Conservation (phyloP, 2,888 invertebrate species). For the Venusia cambrica region DNA sequence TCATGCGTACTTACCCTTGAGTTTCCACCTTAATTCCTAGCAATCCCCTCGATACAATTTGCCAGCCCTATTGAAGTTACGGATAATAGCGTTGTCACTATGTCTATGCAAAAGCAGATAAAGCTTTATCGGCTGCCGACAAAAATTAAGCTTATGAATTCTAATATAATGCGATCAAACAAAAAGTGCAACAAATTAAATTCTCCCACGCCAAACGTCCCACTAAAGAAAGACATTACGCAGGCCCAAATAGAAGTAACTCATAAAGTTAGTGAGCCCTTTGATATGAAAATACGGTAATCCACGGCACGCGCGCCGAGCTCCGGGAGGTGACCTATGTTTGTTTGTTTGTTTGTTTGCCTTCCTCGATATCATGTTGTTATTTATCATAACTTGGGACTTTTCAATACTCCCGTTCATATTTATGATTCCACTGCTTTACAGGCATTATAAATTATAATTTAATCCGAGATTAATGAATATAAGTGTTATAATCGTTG, state of each 20-base stretch:
- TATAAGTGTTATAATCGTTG: slow-evolving; percentile 61
- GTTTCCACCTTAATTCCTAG: no score
- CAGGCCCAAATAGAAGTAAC: slow-evolving; percentile 65
- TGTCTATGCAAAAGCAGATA: slow-evolving; percentile 54
- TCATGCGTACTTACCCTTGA: no score
- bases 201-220: slow-evolving; percentile 72
- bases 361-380: slow-evolving; percentile 56
- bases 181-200: slow-evolving; percentile 74
- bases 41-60: not conserved
- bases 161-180: slow-evolving; percentile 63
- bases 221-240: slow-evolving; percentile 69
- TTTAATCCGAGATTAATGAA: slow-evolving; percentile 64
- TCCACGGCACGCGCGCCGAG: slow-evolving; percentile 69
- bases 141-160: slow-evolving; percentile 57
- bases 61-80: slow-evolving; percentile 16
- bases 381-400: slow-evolving; percentile 64
- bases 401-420: slow-evolving; percentile 66
- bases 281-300: slow-evolving; percentile 79
- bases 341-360: slow-evolving; percentile 67
- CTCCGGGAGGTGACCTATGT: slow-evolving; percentile 60
- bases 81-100: slow-evolving; percentile 36
- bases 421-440: slow-evolving; percentile 58
- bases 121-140: slow-evolving; percentile 34
- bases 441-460: slow-evolving; percentile 64
- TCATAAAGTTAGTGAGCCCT: slow-evolving; percentile 71